Percentiles rank a stretch among this genome's conserved stretches.
phyloP scores from a whole-genome alignment of 1,140 invertebrate genomes.

The Lordiphosa mommai region DNA sequence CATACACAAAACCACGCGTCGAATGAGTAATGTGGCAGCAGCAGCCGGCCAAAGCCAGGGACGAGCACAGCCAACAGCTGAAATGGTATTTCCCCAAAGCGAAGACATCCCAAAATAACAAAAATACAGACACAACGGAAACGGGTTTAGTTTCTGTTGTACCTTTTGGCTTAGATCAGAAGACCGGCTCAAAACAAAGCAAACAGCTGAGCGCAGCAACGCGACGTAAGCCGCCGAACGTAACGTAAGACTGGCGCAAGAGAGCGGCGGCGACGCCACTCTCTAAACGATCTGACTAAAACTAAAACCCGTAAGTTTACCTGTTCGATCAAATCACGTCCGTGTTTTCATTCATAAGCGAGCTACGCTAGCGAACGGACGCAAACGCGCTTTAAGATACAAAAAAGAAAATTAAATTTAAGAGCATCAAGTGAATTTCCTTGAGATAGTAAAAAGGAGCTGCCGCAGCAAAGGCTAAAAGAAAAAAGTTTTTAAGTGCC shows the following conservation, averaged over 20 bases:
- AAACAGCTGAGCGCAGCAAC: constrained; percentile 37
- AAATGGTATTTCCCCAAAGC: constrained; percentile 28
- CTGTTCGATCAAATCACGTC: constrained; percentile 42
- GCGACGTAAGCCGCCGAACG: not conserved
- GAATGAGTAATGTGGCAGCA: constrained; percentile 46
- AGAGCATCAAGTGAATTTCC: constrained; percentile 5
- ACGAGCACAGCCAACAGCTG: not conserved
- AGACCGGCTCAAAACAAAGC: constrained; percentile 48
- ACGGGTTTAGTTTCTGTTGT: constrained; percentile 32
- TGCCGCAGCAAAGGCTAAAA: constrained; percentile 39
- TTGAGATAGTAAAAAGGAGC: constrained; percentile 26
- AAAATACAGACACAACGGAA: constrained; percentile 8
- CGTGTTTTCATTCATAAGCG: constrained; percentile 74
- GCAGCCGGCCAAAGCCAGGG: not conserved
- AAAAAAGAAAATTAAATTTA: constrained; percentile 11
- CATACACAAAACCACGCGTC: constrained; percentile 25
- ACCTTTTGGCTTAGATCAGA: constrained; percentile 21
- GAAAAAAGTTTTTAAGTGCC: constrained; percentile 53
- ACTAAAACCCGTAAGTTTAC: constrained; percentile 57
- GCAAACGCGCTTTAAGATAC: constrained; percentile 44
- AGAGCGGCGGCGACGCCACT: not conserved
- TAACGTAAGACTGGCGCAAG: not conserved
- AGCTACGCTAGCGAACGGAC: constrained; percentile 68
- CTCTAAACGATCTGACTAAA: constrained; percentile 26
- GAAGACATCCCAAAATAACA: not conserved